Percentiles rank a stretch among this genome's conserved stretches.
These are phyloP conservation scores for Brenthis ino DNA, from an alignment of 2,888 invertebrate genomes.

Conservation along the genomic window DNA sequence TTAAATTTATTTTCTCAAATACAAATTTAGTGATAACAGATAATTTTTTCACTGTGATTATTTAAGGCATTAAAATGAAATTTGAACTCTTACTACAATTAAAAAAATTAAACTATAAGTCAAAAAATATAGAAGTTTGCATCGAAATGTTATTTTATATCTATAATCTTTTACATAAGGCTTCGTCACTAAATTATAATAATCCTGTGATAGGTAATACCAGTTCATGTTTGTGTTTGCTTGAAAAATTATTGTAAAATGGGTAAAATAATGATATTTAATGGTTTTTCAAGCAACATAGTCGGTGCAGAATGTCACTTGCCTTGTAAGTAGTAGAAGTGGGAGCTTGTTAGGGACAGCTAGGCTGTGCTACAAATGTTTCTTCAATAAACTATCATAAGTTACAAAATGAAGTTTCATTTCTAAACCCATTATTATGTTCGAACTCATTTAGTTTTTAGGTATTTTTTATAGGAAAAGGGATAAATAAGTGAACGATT, in stretches of 20 bases:
- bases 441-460: no score
- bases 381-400: slow-evolving; percentile 78
- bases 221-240: slow-evolving; percentile 41
- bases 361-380: slow-evolving; percentile 77
- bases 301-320: slow-evolving; percentile 51
- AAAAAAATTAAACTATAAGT: no score
- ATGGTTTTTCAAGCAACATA: slow-evolving; percentile 31
- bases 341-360: slow-evolving; percentile 70
- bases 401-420: slow-evolving; percentile 54
- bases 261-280: slow-evolving; percentile 4
- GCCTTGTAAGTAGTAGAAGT: slow-evolving; percentile 62
- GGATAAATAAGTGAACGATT: no score
- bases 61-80: background rate
- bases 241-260: slow-evolving; percentile 41
- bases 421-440: slow-evolving; percentile 25
- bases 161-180: slow-evolving; percentile 33
- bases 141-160: slow-evolving; percentile 30
- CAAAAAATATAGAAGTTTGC: slow-evolving; percentile 11
- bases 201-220: slow-evolving; percentile 65
- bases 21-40: background rate
- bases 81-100: background rate
- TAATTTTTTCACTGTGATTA: background rate
- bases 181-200: slow-evolving; percentile 40
- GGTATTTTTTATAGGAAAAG: no score
- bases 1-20: background rate